These are phyloP conservation scores for Bombus difficillimus DNA, from an alignment of 1,140 invertebrate species.

Conservation along the genomic window DNA sequence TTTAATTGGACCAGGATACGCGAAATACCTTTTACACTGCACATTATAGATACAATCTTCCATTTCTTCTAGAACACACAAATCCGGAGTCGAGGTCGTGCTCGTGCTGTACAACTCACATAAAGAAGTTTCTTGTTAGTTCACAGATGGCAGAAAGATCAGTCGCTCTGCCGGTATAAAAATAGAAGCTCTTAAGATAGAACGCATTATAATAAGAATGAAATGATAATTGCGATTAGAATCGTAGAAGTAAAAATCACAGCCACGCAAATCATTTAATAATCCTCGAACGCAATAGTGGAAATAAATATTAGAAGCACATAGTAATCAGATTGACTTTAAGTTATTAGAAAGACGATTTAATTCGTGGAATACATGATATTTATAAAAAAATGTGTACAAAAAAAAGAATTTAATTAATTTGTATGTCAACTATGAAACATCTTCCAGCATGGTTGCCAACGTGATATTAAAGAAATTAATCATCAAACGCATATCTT, in stretches of 20 bases:
- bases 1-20: background rate
- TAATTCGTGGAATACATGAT: background rate
- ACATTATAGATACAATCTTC: constrained; percentile 52
- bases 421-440: background rate
- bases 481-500: background rate
- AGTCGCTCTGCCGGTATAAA: constrained; percentile 58
- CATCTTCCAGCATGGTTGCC: background rate
- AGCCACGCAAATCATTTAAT: background rate
- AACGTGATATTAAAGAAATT: background rate
- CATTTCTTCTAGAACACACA: constrained; percentile 60
- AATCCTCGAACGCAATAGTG: background rate
- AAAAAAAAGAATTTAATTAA: background rate
- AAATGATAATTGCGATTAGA: constrained; percentile 25
- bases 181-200: constrained; percentile 64
- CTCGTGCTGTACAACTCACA: constrained; percentile 33
- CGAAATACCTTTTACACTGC: constrained; percentile 37
- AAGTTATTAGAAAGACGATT: background rate
- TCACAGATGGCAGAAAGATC: constrained; percentile 64
- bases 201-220: constrained; percentile 44
- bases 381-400: background rate
- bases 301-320: background rate
- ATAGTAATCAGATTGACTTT: background rate
- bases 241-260: background rate
- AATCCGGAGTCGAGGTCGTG: constrained; percentile 59
- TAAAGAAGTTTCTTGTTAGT: constrained; percentile 40